phyloP scores from a whole-genome alignment of 2,113 vertebrate species.

The Jacana jacana region DNA sequence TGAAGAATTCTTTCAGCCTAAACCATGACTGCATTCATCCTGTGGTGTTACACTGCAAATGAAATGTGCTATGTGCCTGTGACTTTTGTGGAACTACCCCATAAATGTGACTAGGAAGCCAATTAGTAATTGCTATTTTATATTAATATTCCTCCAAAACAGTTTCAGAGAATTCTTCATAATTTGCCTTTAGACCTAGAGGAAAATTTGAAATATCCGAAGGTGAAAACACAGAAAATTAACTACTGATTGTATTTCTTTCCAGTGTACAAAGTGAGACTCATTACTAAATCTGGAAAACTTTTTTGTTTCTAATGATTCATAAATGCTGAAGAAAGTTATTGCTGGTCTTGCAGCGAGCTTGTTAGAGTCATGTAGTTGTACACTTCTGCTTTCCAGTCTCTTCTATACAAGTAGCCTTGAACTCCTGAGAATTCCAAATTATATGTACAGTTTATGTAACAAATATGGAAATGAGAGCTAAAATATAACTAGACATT shows the following conservation, averaged over 20 bases:
- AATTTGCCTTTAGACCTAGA: not conserved
- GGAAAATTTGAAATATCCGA: not conserved
- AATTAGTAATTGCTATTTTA: not conserved
- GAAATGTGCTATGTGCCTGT: not conserved
- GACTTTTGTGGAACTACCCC: not conserved
- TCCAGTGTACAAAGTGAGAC: not conserved
- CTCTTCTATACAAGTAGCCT: not conserved
- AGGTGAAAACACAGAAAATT: accelerated
- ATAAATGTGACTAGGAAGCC: not conserved
- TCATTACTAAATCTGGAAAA: not conserved
- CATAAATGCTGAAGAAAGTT: not conserved
- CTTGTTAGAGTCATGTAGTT: not conserved
- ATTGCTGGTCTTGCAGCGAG: not conserved
- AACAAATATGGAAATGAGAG: not conserved
- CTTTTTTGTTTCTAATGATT: not conserved
- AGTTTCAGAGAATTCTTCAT: not conserved
- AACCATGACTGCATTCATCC: not conserved
- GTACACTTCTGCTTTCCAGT: not conserved
- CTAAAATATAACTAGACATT: not conserved
- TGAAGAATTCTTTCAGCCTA: too few relatives aligned
- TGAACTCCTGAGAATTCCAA: not conserved
- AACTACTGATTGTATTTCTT: not conserved
- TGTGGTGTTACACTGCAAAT: not conserved
- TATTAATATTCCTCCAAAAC: not conserved
- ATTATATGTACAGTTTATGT: not conserved